phyloP scores from a whole-genome alignment of 2,797 vertebrate species.

The Ibycter americanus region DNA sequence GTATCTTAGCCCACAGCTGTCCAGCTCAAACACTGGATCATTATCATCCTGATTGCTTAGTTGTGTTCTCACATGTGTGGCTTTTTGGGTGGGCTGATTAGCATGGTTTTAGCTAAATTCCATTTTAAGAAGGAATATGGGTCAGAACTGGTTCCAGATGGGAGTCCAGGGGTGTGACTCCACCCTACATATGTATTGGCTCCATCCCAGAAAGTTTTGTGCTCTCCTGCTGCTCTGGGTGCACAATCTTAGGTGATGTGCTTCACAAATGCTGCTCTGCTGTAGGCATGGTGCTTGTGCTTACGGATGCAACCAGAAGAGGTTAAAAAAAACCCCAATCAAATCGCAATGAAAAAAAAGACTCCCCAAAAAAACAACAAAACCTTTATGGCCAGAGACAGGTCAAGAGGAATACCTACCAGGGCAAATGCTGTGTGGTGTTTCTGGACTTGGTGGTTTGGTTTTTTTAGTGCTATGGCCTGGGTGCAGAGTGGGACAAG shows the following conservation, averaged over 20 bases:
- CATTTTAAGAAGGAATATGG: neutral
- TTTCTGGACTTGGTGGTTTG: neutral
- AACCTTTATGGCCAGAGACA: neutral
- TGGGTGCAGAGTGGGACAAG: neutral
- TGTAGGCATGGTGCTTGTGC: neutral
- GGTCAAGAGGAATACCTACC: neutral
- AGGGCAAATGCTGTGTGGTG: neutral
- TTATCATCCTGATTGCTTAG: neutral
- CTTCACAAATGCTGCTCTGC: neutral
- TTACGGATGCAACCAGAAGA: neutral
- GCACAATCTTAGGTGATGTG: neutral
- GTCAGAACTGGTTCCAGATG: neutral
- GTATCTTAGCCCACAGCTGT: neutral
- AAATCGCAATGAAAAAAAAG: neutral
- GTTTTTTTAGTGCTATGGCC: neutral
- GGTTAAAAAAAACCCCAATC: too few species aligned
- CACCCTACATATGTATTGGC: neutral
- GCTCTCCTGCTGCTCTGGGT: neutral
- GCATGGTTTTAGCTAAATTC: neutral
- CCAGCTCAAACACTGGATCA: neutral
- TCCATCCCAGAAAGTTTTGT: neutral
- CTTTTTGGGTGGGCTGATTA: neutral
- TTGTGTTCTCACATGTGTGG: neutral
- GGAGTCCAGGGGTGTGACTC: neutral
- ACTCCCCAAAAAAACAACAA: fast-evolving